Base-by-base conservation (phyloP, 1,140 invertebrate species). In the Chelonus insularis region DNA sequence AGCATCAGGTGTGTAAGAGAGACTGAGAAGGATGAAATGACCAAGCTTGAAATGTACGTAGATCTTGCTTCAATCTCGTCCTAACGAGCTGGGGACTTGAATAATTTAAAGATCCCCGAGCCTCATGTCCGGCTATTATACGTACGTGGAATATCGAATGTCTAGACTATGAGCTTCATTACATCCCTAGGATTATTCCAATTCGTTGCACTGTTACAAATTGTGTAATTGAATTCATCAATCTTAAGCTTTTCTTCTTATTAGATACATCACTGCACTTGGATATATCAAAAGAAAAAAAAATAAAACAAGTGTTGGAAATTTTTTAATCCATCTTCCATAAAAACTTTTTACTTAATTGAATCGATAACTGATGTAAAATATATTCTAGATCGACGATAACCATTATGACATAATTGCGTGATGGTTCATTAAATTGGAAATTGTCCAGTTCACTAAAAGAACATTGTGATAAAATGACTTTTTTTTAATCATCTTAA, bases 111-210 rank as follows among this genome's bases (percentile, higher is more conserved):
- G 51, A 39, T 55, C 36, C 20, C 36, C 12, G 29, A 55, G 36
- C 51, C 51, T 55, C 51, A 55, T 55, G 51, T 55, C 51, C 51
- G 51, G 51, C 51, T 37, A 55, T 55, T 55, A 29, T 29, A 39
- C 51, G 51, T 55, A 55, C 51, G 51, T 55, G 51, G 51, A 55
- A 37, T 55, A 55, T 55, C 18, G 34, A 7, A 55, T 55, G 51
- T 55, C 51, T 55, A 20, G 20, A 20, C 36, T 12, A 32, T 1
- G 16, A 39, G 36, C 34, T 55, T 55, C 21, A 55, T 55, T 55
- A 39, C 36, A 14, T 6, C 14, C n/a, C 7, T 18, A 20, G 36
- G 51, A 55, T 55, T 55, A 55, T 55, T 55, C 12, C 51, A 55
- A 39, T 23, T 55, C 51, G 51, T 39, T 41, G 36, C 32, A 20